Evolutionary conservation across 2,888 invertebrate genomes (phyloP), one percentile per base, ranked within the genome.

Genomic region (Drosophila pullipes): DNA sequence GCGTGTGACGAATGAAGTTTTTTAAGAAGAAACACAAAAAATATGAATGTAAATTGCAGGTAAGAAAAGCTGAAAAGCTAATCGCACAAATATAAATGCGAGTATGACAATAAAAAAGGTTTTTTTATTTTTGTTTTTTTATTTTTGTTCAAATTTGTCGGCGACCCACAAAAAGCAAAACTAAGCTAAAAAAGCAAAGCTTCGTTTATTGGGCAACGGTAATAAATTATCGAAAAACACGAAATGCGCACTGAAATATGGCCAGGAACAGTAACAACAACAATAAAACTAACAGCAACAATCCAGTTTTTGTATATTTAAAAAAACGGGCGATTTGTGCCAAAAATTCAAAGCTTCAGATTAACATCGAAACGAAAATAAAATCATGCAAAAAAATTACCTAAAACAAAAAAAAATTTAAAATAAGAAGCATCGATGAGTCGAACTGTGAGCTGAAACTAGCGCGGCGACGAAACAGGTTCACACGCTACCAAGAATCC

Each of bases 161-260:
- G 75, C 68, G 70, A 69, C 68, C 70, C 66, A 78, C 73, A 78
- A 75, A 78, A 74, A 62, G 31, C 44, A 44, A 69, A 68, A 66
- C 50, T 65, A 69, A 73, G 44, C 57, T 47, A 53, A 74, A 81
- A 81, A 61, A 30, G 49, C 59, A 68, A 71, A 70, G 72, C 80
- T 44, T 75, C 84, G 81, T 81, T 72, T 85, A 79, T 88, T 82
- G 88, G 87, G 85, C 88, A 87, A 89, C 88, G 81, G 82, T 84
- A 88, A 90, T 88, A 88, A 88, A 88, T 88, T 88, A 84, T 81
- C 83, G 77, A 84, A 67, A 83, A 88, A 88, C 89, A 89, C 85
- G 89, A 88, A 85, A 89, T 82, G 82, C 83, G 78, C 80, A 84
- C 81, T 82, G 81, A 87, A 66, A 82, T 81, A 76, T 81, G 58